Base-by-base conservation (phyloP, 2,888 invertebrate species). In the Cristatella mucedo region DNA sequence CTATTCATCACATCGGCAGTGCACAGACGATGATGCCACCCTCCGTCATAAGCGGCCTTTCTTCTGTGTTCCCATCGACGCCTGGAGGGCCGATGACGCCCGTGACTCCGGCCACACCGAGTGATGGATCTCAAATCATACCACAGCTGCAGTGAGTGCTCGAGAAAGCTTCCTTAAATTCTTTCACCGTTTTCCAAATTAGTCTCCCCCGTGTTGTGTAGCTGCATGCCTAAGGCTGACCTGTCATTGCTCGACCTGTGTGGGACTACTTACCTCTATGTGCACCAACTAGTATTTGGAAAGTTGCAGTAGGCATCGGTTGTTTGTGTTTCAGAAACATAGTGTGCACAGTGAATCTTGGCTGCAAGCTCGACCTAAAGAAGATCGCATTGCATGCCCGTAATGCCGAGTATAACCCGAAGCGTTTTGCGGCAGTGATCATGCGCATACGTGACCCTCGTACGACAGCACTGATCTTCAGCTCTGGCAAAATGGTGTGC, bases 361-460 rank as follows among this genome's bases (percentile, higher is more conserved):
- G 80, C 54, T 91, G 91, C 64, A 86, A 85, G 68, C 69, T 95
- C 49, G 93, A 97, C 61, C 71, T 97, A 45, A 93, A 95, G 60
- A 86, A 84, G 68, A 97, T 97, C 53, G 93, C 95, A 0, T 70
- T 95, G 2, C 91, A 91, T 63, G 93, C 95, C 0, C 77, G 95
- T 63, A 97, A 97, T 71, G 95, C 95, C 2, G 95, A 97, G 67
- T 97, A 95, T 62, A 97, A 97, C 67, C 95, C 95, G 6, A 95
- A 95, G 68, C 80, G 95, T 57, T 97, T 97, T 72, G 91, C 93
- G 38, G 95, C 95, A 29, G 93, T 97, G 3, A 95, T 97, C 41
- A 97, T 97, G 95, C 67, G 78, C 54, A 78, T 79, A 50, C 74
- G 93, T 58, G 93, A 82, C 37, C 74, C 74, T 1, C 56, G 74